Conservation (phyloP, 2,888 invertebrate genomes). For the Amphipoea oculea region DNA sequence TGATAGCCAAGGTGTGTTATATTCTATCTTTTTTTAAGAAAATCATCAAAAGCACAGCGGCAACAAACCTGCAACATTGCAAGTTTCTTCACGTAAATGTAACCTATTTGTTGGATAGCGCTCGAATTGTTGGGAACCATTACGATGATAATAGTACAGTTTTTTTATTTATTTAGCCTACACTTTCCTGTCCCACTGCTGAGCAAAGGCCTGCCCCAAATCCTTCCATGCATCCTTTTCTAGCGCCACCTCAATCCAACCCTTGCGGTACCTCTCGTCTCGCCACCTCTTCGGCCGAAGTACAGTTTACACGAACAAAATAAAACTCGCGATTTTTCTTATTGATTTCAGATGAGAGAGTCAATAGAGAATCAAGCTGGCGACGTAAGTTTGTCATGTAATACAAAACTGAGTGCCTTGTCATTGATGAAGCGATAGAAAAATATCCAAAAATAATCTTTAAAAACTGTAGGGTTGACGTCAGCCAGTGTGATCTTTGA, state of each 20-base stretch:
- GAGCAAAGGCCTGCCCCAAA: no score
- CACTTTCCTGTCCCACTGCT: no score
- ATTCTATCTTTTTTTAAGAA: neutral
- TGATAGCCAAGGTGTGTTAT: conserved; percentile 77
- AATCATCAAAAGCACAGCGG: neutral
- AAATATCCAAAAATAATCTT: neutral
- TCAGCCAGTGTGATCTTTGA: neutral
- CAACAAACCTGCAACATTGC: neutral
- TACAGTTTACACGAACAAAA: neutral
- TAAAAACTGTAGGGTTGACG: neutral
- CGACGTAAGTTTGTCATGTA: conserved; percentile 43
- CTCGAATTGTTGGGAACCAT: neutral
- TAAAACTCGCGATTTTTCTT: neutral
- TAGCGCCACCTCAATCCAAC: no score
- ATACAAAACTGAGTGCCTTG: neutral
- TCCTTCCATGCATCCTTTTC: no score
- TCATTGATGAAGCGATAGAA: neutral
- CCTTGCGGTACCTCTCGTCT: no score
- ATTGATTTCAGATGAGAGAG: conserved; percentile 40
- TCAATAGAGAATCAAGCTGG: neutral
- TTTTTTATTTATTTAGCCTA: neutral
- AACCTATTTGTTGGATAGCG: neutral
- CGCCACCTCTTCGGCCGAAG: no score
- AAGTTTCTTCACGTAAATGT: neutral
- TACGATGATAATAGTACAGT: neutral